Conservation (phyloP, 2,888 invertebrate species). For the Netelia fuscicornis region DNA sequence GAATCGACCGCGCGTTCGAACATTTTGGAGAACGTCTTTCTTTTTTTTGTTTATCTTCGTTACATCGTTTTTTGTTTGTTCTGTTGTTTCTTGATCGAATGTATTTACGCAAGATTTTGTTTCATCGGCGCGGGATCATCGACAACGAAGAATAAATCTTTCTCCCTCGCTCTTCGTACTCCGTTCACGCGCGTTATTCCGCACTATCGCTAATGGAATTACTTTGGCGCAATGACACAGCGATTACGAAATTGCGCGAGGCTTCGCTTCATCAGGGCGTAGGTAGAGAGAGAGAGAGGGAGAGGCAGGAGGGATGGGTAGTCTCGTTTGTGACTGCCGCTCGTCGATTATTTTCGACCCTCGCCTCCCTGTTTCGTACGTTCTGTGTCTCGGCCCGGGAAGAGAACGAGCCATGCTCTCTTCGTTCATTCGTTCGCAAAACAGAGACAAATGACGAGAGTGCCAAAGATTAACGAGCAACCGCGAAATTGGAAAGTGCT, state of each 20-base stretch:
- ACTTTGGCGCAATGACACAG: slow-evolving; percentile 84
- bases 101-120: not conserved
- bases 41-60: not conserved
- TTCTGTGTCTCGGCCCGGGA: slow-evolving; percentile 14
- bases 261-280: slow-evolving; percentile 62
- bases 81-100: not conserved
- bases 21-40: not conserved
- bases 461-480: slow-evolving; percentile 77
- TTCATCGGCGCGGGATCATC: not conserved
- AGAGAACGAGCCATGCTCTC: slow-evolving; percentile 25
- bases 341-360: slow-evolving; percentile 66
- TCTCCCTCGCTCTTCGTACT: slow-evolving; percentile 8
- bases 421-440: slow-evolving; percentile 73
- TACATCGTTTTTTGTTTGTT: not conserved
- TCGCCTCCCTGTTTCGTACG: slow-evolving; percentile 43
- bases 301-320: too few relatives aligned
- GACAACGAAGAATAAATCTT: slow-evolving; percentile 34
- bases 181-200: slow-evolving; percentile 24
- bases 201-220: slow-evolving; percentile 81
- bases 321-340: slow-evolving; percentile 71
- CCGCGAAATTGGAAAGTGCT: slow-evolving; percentile 72
- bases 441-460: slow-evolving; percentile 78
- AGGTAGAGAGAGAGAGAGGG: not conserved
- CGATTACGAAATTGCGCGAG: slow-evolving; percentile 81
- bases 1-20: not conserved